Evolutionary conservation across 2,888 invertebrate genomes (phyloP).

Genomic region (Melinaea marsaeus): DNA sequence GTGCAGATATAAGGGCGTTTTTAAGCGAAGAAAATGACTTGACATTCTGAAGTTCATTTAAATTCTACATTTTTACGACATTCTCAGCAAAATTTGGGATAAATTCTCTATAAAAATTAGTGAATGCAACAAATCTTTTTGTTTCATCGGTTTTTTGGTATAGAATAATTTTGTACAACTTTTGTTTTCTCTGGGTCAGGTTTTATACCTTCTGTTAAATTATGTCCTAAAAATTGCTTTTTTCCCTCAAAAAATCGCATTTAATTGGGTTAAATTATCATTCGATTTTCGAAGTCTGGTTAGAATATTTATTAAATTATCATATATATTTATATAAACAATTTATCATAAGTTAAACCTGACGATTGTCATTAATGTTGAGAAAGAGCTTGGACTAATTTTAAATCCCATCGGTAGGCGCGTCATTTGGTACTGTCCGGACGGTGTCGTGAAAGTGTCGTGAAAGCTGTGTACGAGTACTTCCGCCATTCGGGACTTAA

Average conservation of each 20-base stretch:
- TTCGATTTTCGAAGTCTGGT: constrained; percentile 23
- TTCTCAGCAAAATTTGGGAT: neutral
- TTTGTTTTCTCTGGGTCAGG: constrained; percentile 25
- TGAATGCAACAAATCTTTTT: constrained; percentile 22
- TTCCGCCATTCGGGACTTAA: no score
- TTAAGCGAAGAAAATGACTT: constrained; percentile 29
- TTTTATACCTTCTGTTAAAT: constrained; percentile 20
- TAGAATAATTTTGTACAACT: constrained; percentile 27
- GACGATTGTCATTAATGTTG: constrained; percentile 22
- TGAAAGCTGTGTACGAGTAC: no score
- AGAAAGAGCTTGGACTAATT: constrained; percentile 25
- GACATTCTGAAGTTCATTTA: constrained; percentile 26
- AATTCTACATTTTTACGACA: constrained; percentile 26
- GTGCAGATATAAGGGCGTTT: constrained; percentile 16
- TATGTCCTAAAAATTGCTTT: constrained; percentile 25
- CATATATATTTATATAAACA: constrained; percentile 25
- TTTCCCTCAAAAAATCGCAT: constrained; percentile 25
- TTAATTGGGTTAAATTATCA: constrained; percentile 21
- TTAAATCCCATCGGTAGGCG: constrained; percentile 30
- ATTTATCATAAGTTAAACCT: constrained; percentile 25
- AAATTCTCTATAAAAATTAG: no score
- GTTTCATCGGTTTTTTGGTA: constrained; percentile 26
- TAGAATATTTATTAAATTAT: constrained; percentile 25
- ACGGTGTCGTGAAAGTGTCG: no score
- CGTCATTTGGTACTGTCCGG: constrained; percentile 26